A percentile compares a stretch with the other conserved stretches of the same genome.
These are phyloP conservation scores for Porites lobata DNA, from an alignment of 92 coral and sea anemone genomes.

Conservation along the genomic window DNA sequence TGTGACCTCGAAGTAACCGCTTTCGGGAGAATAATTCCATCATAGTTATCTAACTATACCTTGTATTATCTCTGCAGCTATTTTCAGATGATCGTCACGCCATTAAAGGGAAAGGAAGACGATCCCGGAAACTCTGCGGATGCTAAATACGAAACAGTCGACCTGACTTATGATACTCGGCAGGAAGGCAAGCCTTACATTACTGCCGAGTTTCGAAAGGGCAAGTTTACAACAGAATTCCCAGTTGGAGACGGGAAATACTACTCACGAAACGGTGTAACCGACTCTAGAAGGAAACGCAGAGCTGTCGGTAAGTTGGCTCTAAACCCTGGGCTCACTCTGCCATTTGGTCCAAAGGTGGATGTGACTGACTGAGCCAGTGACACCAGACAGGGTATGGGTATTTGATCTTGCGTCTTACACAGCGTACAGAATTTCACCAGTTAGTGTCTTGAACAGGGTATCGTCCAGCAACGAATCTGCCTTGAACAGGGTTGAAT, in stretches of 20 bases:
- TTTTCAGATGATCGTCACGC: constrained; percentile 46
- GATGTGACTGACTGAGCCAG: too few species aligned
- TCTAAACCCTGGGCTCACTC: not conserved
- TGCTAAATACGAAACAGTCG: not conserved
- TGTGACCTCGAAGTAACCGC: too few species aligned
- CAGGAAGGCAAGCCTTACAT: constrained; percentile 63
- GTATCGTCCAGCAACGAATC: too few species aligned
- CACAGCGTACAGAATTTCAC: too few species aligned
- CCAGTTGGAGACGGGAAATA: constrained; percentile 49
- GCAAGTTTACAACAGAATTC: not conserved
- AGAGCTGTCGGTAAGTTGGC: constrained; percentile 40
- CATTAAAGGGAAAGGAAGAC: not conserved
- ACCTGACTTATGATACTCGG: constrained; percentile 4
- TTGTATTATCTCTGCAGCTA: constrained; percentile 4
- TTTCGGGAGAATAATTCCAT: too few species aligned
- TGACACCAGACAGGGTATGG: too few species aligned
- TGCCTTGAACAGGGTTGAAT: too few species aligned
- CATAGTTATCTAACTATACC: too few species aligned
- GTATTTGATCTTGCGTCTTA: too few species aligned
- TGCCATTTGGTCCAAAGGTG: too few species aligned
- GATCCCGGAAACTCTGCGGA: constrained; percentile 9
- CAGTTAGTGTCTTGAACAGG: too few species aligned
- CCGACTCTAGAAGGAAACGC: constrained; percentile 28
- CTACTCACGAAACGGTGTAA: constrained; percentile 15
- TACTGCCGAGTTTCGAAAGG: constrained; percentile 56